Percentiles rank a stretch among this genome's conserved stretches.
These are phyloP conservation scores for Coelopa pilipes DNA, from an alignment of 2,888 invertebrate species.

Conservation along the genomic window DNA sequence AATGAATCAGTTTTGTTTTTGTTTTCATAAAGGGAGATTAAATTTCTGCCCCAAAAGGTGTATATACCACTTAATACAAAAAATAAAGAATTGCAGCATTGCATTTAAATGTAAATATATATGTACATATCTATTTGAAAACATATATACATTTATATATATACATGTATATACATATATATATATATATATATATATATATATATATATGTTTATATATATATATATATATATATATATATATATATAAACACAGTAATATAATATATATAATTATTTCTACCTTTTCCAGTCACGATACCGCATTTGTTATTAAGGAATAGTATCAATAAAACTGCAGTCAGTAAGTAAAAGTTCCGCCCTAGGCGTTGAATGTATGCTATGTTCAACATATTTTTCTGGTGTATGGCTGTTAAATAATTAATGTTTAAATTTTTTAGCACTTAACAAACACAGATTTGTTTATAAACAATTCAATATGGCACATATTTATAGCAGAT, in stretches of 20 bases:
- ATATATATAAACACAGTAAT: not conserved
- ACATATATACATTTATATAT: not conserved
- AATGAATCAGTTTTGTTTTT: too few relatives aligned
- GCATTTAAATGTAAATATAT: not conserved
- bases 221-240: not conserved
- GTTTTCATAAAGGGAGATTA: too few relatives aligned
- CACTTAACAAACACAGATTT: too few relatives aligned
- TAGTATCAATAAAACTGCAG: not conserved
- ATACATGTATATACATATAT: not conserved
- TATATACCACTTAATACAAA: not conserved
- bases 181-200: not conserved
- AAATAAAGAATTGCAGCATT: too few relatives aligned
- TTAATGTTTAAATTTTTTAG: too few relatives aligned
- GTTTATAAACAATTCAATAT: too few relatives aligned
- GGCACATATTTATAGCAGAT: too few relatives aligned
- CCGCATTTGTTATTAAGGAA: not conserved
- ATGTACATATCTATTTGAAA: not conserved
- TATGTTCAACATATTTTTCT: not conserved
- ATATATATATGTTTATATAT: not conserved
- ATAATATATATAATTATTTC: not conserved
- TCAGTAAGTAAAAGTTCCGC: not conserved
- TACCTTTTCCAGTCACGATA: not conserved
- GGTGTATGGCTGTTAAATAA: too few relatives aligned
- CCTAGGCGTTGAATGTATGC: not conserved
- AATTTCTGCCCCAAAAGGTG: too few relatives aligned